Conservation (phyloP, 1,140 invertebrate species). For the Pantala flavescens region DNA sequence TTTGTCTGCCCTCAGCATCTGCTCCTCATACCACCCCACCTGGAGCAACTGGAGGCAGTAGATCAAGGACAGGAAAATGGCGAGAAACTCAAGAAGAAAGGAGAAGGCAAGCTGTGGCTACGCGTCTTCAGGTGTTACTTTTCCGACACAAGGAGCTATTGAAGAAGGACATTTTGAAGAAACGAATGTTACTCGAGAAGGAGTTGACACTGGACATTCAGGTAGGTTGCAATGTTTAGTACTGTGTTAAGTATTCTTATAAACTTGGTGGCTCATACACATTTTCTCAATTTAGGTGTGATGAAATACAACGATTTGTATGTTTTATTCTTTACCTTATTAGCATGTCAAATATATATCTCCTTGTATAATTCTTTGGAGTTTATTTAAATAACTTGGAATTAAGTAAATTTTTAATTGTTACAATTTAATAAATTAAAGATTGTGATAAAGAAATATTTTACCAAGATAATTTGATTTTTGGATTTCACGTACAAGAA, state of each 20-base stretch:
- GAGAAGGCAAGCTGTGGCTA: slow-evolving; percentile 41
- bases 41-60: slow-evolving; percentile 16
- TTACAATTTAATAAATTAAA: too few relatives aligned
- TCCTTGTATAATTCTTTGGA: too few relatives aligned
- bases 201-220: slow-evolving; percentile 84
- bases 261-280: too few relatives aligned
- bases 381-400: too few relatives aligned
- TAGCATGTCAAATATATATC: too few relatives aligned
- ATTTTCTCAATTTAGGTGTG: too few relatives aligned
- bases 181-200: slow-evolving; percentile 78
- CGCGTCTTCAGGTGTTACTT: slow-evolving; percentile 49
- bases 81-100: slow-evolving; percentile 39
- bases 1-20: background rate
- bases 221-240: slow-evolving; percentile 35
- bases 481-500: too few relatives aligned
- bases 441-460: too few relatives aligned
- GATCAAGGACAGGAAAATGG: slow-evolving; percentile 30
- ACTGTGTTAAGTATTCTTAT: slow-evolving; percentile 14
- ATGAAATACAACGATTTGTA: too few relatives aligned
- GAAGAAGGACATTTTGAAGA: slow-evolving; percentile 89
- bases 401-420: too few relatives aligned
- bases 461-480: too few relatives aligned
- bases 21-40: slow-evolving; percentile 14
- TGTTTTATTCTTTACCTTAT: too few relatives aligned
- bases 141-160: slow-evolving; percentile 82